Conservation (phyloP, 2,797 vertebrate species). For the Alfaro cultratus region DNA sequence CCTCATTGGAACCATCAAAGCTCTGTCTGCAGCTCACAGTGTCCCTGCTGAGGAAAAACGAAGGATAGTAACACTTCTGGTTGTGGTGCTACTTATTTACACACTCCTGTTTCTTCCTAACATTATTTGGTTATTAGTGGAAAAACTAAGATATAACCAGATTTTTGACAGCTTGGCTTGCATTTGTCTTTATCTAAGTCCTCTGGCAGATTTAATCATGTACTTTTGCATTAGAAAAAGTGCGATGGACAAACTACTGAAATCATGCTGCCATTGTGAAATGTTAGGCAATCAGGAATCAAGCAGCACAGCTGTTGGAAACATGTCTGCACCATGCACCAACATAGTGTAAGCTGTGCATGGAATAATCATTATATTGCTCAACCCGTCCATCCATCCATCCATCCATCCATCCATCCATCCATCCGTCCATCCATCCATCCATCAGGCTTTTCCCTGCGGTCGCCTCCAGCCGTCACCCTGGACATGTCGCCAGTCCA, state of each 20-base stretch:
- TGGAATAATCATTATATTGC: too few species aligned
- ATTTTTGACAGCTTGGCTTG: background rate
- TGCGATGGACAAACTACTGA: background rate
- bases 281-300: background rate
- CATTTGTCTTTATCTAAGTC: background rate
- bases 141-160: background rate
- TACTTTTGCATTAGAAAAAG: background rate
- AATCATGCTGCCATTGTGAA: background rate
- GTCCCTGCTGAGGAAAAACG: background rate
- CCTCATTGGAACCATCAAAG: background rate
- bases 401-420: too few species aligned
- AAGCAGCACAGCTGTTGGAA: background rate
- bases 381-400: too few species aligned
- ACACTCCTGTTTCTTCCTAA: constrained; percentile 6
- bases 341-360: background rate
- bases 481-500: too few species aligned
- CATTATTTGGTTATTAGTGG: background rate
- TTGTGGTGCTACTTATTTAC: background rate
- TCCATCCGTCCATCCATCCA: too few species aligned
- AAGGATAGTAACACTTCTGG: constrained; percentile 3
- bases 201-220: background rate
- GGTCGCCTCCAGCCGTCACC: too few species aligned
- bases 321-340: background rate
- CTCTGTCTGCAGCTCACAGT: background rate
- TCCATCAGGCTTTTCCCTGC: too few species aligned